Conservation (phyloP, 2,113 vertebrate species). For the Chaetops frenatus region DNA sequence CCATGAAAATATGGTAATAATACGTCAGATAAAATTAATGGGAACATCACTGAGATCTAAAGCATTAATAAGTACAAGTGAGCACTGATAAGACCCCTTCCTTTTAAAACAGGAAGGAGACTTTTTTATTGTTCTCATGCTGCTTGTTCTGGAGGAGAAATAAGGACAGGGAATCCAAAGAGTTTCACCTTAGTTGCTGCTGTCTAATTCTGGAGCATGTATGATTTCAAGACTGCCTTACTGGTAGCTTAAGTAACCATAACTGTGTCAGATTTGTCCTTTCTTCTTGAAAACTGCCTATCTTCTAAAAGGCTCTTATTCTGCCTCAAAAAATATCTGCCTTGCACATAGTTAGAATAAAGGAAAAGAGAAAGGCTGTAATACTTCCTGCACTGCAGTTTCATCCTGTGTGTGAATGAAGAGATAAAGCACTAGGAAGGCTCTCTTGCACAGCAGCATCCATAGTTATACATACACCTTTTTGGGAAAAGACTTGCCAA, state of each 20-base stretch:
- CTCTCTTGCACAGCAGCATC: neutral
- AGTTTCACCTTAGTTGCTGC: neutral
- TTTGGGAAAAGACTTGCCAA: neutral
- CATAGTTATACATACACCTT: neutral
- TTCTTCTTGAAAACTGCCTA: neutral
- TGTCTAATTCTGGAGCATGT: neutral
- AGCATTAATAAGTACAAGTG: neutral
- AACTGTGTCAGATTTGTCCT: neutral
- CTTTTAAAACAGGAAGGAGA: neutral
- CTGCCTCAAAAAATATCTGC: neutral
- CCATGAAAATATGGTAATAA: neutral
- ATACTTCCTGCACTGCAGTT: neutral
- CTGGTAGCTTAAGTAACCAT: neutral
- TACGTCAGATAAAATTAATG: neutral
- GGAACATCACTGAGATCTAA: neutral
- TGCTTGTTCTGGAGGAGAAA: neutral
- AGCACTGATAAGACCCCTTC: neutral
- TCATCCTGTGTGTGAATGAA: neutral
- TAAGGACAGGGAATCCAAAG: neutral
- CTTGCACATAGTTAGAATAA: neutral
- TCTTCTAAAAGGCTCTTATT: neutral
- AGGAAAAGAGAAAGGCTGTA: neutral
- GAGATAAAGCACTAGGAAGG: neutral
- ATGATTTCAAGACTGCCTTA: neutral
- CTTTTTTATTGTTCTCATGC: neutral